These are phyloP conservation scores for Stegana nigrithorax DNA, from an alignment of 2,888 invertebrate species.

Conservation along the genomic window DNA sequence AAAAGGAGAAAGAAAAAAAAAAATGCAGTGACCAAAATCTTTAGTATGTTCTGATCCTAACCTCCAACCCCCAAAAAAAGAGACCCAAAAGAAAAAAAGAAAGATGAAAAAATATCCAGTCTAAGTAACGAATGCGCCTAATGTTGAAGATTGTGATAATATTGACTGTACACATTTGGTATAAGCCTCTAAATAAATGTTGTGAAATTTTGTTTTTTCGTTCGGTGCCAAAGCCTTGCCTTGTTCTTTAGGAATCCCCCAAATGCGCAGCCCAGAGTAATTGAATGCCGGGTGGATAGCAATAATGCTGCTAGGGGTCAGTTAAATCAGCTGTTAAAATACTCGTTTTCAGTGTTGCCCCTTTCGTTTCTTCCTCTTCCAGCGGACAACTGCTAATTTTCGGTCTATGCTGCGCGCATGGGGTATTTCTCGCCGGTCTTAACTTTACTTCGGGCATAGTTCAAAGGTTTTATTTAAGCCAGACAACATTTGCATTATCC, in stretches of 20 bases:
- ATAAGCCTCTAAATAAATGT: neutral
- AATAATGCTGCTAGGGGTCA: constrained; percentile 47
- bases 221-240: neutral
- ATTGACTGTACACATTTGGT: too few relatives aligned
- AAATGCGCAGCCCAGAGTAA: neutral
- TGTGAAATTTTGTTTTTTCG: neutral
- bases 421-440: neutral
- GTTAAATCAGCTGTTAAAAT: constrained; percentile 59
- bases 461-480: constrained; percentile 43
- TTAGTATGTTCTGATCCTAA: neutral
- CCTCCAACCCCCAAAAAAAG: neutral
- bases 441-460: constrained; percentile 32
- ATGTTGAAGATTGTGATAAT: too few relatives aligned
- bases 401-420: constrained; percentile 5
- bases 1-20: neutral
- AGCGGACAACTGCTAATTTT: constrained; percentile 23
- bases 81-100: too few relatives aligned
- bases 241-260: neutral
- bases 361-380: constrained; percentile 23
- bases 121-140: too few relatives aligned
- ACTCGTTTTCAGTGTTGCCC: constrained; percentile 28
- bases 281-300: neutral
- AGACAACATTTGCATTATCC: constrained; percentile 31
- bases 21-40: neutral
- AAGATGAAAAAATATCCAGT: too few relatives aligned